A percentile compares a stretch with the other conserved stretches of the same genome.
Evolutionary conservation across 2,888 invertebrate species (phyloP).

Genomic region (Drosophila antonietae): DNA sequence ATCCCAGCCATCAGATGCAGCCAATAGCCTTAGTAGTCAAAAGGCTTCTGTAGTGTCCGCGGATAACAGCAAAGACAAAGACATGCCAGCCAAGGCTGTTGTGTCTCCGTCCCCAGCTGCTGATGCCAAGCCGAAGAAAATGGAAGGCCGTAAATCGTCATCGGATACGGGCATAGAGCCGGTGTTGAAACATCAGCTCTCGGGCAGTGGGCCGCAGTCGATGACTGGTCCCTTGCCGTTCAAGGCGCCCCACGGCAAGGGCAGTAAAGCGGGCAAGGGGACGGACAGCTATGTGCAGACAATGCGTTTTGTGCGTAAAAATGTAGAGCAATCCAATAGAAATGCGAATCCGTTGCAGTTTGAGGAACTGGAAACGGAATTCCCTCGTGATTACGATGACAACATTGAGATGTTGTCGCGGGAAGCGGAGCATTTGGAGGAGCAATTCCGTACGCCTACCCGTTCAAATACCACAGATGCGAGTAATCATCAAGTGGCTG

Average conservation of each 20-base stretch:
- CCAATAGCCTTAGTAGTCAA: slow-evolving; percentile 42
- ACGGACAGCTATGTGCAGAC: slow-evolving; percentile 71
- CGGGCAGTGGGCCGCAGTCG: slow-evolving; percentile 44
- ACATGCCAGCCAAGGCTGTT: slow-evolving; percentile 62
- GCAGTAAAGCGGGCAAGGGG: slow-evolving; percentile 36
- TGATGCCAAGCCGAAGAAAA: slow-evolving; percentile 53
- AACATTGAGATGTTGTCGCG: slow-evolving; percentile 85
- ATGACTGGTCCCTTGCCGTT: slow-evolving; percentile 53
- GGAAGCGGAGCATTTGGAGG: slow-evolving; percentile 84
- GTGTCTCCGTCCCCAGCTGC: slow-evolving; percentile 43
- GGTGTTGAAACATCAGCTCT: slow-evolving; percentile 53
- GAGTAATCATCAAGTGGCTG: slow-evolving; percentile 62
- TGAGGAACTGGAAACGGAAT: slow-evolving; percentile 84
- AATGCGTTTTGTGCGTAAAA: slow-evolving; percentile 84
- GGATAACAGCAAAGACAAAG: slow-evolving; percentile 70
- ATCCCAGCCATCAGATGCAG: slow-evolving; percentile 56
- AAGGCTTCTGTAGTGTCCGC: slow-evolving; percentile 63
- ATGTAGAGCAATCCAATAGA: slow-evolving; percentile 82
- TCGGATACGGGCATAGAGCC: slow-evolving; percentile 72
- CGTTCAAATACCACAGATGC: slow-evolving; percentile 69
- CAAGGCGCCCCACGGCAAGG: slow-evolving; percentile 43
- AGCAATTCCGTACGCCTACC: slow-evolving; percentile 83
- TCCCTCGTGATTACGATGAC: slow-evolving; percentile 84
- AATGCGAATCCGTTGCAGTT: slow-evolving; percentile 79
- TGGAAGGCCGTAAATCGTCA: slow-evolving; percentile 69